A percentile compares a stretch with the other conserved stretches of the same genome.
Evolutionary conservation across 2,113 vertebrate species (phyloP).

Genomic region (Chlorodrepanis virens): DNA sequence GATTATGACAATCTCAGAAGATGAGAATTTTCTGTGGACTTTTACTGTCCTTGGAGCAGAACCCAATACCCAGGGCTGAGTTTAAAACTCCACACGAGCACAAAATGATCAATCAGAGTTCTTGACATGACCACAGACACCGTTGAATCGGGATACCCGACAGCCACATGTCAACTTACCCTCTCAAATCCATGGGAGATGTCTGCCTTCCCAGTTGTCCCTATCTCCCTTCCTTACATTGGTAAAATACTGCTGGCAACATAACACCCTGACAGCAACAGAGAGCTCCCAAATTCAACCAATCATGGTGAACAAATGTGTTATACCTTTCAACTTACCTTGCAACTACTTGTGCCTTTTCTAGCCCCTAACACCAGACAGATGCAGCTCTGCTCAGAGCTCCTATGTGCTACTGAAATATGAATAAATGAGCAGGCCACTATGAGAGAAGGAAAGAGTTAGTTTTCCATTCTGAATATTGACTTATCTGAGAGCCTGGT

Average conservation of each 20-base stretch:
- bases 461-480: conserved; percentile 5
- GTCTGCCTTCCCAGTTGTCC: background rate
- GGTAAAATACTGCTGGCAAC: background rate
- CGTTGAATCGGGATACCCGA: rapidly evolving
- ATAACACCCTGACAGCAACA: background rate
- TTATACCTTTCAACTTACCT: background rate
- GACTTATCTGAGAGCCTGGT: background rate
- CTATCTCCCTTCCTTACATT: background rate
- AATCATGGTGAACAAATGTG: background rate
- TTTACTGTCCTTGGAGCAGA: background rate
- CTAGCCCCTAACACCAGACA: background rate
- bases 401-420: background rate
- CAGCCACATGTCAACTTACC: background rate
- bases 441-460: background rate
- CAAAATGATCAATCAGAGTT: background rate
- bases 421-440: background rate
- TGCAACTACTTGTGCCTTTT: background rate
- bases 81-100: background rate
- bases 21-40: background rate
- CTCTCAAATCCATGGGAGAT: background rate
- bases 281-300: background rate
- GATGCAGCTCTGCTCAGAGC: background rate
- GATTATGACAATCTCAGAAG: background rate
- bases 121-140: background rate
- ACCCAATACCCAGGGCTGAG: background rate